Evolutionary conservation across 1,140 invertebrate genomes (phyloP).

Genomic region (Hirudo medicinalis): DNA sequence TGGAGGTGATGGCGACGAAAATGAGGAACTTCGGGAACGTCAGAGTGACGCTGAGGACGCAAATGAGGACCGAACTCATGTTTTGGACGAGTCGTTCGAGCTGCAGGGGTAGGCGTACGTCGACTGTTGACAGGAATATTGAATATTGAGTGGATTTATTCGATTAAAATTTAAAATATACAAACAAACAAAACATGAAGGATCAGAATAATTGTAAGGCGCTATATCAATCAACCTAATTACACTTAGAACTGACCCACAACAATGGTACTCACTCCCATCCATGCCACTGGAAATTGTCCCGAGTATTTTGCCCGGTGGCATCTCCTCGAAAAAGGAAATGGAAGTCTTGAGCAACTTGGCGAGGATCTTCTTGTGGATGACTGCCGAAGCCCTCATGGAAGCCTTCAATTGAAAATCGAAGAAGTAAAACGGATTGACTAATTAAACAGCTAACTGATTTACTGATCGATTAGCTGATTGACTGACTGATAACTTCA

Average conservation of each 20-base stretch:
- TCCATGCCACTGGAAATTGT: slow-evolving; percentile 49
- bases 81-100: slow-evolving; percentile 7
- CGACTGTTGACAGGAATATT: slow-evolving; percentile 28
- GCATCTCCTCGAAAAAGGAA: slow-evolving; percentile 62
- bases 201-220: too few species aligned
- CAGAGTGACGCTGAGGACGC: background rate
- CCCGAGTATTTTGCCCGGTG: slow-evolving; percentile 62
- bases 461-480: background rate
- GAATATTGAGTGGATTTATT: background rate
- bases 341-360: slow-evolving; percentile 52
- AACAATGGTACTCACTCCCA: slow-evolving; percentile 19
- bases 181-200: too few species aligned
- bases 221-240: too few species aligned
- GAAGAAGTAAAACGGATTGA: background rate
- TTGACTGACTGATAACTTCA: slow-evolving; percentile 10
- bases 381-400: slow-evolving; percentile 1
- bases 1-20: background rate
- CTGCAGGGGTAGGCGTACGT: slow-evolving; percentile 38
- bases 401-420: background rate
- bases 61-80: background rate
- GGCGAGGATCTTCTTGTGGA: slow-evolving; percentile 9
- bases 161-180: too few species aligned
- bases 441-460: background rate
- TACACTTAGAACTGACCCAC: background rate
- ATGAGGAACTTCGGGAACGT: slow-evolving; percentile 5